Evolutionary conservation across 2,888 invertebrate species (phyloP).

Genomic region (Drosophila nr. perissopoda): DNA sequence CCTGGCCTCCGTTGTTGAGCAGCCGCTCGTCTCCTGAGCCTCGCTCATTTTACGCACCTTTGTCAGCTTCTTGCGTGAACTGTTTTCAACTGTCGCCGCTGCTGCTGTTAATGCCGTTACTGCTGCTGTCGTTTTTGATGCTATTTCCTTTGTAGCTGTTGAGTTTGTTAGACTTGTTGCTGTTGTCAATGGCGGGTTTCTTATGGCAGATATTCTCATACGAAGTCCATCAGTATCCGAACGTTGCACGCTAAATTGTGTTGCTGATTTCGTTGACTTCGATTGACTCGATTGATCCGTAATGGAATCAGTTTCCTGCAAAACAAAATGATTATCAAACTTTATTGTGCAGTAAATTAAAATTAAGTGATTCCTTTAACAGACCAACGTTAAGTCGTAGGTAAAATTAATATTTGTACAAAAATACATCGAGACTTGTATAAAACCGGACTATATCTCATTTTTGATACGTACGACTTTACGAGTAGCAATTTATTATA

Average conservation of each 20-base stretch:
- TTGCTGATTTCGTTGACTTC: slow-evolving; percentile 76
- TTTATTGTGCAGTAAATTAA: background rate
- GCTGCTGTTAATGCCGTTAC: background rate
- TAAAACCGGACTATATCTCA: background rate
- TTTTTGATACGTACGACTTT: background rate
- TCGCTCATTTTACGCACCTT: slow-evolving; percentile 65
- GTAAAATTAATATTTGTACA: background rate
- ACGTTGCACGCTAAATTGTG: slow-evolving; percentile 83
- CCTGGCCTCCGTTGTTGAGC: slow-evolving; percentile 69
- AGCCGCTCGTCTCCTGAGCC: slow-evolving; percentile 77
- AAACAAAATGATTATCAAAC: background rate
- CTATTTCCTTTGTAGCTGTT: slow-evolving; percentile 12
- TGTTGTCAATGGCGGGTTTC: slow-evolving; percentile 45
- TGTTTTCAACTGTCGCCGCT: slow-evolving; percentile 15
- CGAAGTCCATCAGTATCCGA: slow-evolving; percentile 84
- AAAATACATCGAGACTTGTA: background rate
- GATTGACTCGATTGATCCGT: slow-evolving; percentile 82
- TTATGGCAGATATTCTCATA: slow-evolving; percentile 85
- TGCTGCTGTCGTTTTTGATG: slow-evolving; percentile 1
- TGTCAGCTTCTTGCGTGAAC: slow-evolving; percentile 37
- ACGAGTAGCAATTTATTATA: background rate
- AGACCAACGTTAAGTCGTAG: background rate
- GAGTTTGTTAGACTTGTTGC: slow-evolving; percentile 25
- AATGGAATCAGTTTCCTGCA: slow-evolving; percentile 81
- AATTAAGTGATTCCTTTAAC: background rate